Evolutionary conservation across 2,888 invertebrate genomes (phyloP).

Genomic region (Geophilus truncorum): DNA sequence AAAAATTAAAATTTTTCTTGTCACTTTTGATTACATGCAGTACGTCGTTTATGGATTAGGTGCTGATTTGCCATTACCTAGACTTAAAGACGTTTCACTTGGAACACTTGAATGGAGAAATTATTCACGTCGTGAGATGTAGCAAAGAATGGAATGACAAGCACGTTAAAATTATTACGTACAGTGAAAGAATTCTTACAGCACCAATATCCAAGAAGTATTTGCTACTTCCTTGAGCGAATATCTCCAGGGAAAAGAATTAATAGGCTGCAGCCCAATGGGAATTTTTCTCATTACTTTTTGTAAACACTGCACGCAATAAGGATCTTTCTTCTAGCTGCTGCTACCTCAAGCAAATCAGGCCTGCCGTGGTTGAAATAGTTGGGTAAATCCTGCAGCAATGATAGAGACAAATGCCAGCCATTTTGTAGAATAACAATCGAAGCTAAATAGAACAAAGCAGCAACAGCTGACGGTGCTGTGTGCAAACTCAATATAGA

Average conservation of each 20-base stretch:
- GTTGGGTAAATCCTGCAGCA: too few species aligned
- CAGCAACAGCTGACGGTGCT: neutral
- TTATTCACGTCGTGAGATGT: neutral
- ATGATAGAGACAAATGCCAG: neutral
- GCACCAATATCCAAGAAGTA: neutral
- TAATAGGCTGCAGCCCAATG: neutral
- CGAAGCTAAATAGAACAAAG: neutral
- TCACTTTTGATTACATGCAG: too few species aligned
- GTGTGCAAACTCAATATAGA: neutral
- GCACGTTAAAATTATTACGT: neutral
- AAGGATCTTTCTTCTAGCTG: neutral
- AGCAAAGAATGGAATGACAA: neutral
- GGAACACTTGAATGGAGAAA: neutral
- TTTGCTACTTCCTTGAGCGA: neutral
- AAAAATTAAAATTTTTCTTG: too few species aligned
- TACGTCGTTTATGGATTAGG: too few species aligned
- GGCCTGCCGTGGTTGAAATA: neutral
- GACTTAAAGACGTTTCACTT: too few species aligned
- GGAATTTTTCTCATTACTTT: neutral
- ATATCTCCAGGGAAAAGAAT: neutral
- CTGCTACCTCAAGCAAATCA: neutral
- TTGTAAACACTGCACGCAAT: neutral
- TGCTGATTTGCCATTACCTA: too few species aligned
- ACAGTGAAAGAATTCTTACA: neutral
- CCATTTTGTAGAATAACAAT: neutral